Percentiles rank a stretch among this genome's conserved stretches.
Conservation (phyloP, 2,113 vertebrate genomes). For the Orthonyx spaldingii region DNA sequence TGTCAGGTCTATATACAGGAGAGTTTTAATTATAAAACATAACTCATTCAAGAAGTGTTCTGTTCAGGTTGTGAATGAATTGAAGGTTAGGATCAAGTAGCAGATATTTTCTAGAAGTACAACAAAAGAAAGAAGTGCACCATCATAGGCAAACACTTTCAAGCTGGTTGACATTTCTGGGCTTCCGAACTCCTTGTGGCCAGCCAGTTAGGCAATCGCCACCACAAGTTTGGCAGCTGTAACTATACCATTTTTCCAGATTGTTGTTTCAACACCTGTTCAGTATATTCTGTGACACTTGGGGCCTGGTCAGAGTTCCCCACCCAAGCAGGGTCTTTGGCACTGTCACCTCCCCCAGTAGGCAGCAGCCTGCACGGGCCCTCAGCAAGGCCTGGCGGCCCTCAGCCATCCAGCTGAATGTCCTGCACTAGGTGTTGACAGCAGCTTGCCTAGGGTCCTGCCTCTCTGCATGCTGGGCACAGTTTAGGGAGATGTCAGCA, state of each 20-base stretch:
- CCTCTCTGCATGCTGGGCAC: rapidly evolving
- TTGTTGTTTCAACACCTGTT: background rate
- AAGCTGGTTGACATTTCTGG: background rate
- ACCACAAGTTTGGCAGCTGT: background rate
- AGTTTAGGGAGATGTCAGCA: background rate
- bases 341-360: background rate
- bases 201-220: background rate
- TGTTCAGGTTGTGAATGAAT: background rate
- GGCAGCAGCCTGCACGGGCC: rapidly evolving
- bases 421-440: background rate
- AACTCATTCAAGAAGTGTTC: background rate
- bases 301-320: background rate
- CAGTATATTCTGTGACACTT: background rate
- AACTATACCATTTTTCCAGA: background rate
- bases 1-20: background rate
- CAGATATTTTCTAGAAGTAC: background rate
- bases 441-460: background rate
- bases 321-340: rapidly evolving
- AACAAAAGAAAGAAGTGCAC: background rate
- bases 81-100: background rate
- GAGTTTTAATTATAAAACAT: background rate
- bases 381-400: rapidly evolving
- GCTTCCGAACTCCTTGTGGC: background rate
- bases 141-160: background rate
- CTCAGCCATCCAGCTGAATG: background rate